phyloP scores from a whole-genome alignment of 2,113 vertebrate genomes.

The Psittacula cyanocephala region DNA sequence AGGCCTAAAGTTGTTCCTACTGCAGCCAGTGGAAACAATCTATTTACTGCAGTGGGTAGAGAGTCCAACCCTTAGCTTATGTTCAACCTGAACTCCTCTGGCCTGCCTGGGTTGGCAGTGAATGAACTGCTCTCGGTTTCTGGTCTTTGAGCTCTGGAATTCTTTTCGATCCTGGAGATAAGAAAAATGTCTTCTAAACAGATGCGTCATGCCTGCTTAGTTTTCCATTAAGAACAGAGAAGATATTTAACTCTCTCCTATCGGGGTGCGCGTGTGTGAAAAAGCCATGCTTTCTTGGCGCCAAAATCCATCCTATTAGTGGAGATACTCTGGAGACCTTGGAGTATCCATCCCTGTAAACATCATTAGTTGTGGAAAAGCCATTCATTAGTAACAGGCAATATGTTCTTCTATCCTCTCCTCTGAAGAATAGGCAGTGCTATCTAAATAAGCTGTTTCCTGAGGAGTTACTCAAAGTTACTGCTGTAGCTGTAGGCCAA shows the following conservation, averaged over 20 bases:
- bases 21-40: background rate
- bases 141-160: slow-evolving; percentile 48
- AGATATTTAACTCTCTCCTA: slow-evolving; percentile 56
- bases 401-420: background rate
- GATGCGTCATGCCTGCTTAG: slow-evolving; percentile 57
- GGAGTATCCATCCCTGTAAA: slow-evolving; percentile 16
- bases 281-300: background rate
- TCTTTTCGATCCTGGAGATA: slow-evolving; percentile 58
- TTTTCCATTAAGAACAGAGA: slow-evolving; percentile 34
- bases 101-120: background rate
- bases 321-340: background rate
- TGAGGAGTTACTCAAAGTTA: slow-evolving; percentile 63
- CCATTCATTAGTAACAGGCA: slow-evolving; percentile 53
- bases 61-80: background rate
- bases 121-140: slow-evolving; percentile 17
- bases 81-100: slow-evolving; percentile 34
- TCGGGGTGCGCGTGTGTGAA: background rate
- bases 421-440: slow-evolving; percentile 29
- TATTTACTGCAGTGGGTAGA: background rate
- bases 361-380: slow-evolving; percentile 36
- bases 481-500: slow-evolving; percentile 38
- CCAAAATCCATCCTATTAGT: background rate
- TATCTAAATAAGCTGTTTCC: slow-evolving; percentile 71
- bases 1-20: background rate
- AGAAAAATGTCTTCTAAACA: slow-evolving; percentile 49